Conservation (phyloP, 2,797 vertebrate species). For the Amphiprion clarkii region DNA sequence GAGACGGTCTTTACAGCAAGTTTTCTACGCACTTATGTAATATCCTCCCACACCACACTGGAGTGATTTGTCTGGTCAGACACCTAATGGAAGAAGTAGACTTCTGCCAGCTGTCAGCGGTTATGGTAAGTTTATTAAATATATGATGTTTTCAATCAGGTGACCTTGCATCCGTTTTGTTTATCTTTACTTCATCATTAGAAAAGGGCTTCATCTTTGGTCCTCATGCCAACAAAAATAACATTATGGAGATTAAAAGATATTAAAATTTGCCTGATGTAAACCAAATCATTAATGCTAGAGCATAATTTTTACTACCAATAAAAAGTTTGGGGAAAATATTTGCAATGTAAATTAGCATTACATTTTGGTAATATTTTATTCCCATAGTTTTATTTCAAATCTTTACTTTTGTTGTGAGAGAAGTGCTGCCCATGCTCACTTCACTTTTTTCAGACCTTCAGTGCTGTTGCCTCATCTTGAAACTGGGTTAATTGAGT, state of each 20-base stretch:
- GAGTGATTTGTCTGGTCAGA: conserved; percentile 27
- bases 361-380: neutral
- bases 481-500: conserved; percentile 8
- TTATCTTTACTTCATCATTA: neutral
- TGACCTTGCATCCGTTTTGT: neutral
- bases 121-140: conserved; percentile 29
- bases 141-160: conserved; percentile 14
- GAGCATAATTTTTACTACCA: no score
- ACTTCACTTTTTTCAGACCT: neutral
- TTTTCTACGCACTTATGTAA: conserved; percentile 36
- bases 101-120: conserved; percentile 12
- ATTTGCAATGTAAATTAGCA: neutral
- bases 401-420: neutral
- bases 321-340: no score
- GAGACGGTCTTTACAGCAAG: conserved; percentile 16
- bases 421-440: neutral
- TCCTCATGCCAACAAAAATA: no score
- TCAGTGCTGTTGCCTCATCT: neutral
- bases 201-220: neutral
- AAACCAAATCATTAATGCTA: neutral
- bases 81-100: conserved; percentile 19
- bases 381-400: neutral
- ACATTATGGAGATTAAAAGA: neutral
- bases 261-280: neutral
- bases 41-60: conserved; percentile 31